Conservation (phyloP, 1,140 invertebrate genomes). For the Adoxophyes honmai region DNA sequence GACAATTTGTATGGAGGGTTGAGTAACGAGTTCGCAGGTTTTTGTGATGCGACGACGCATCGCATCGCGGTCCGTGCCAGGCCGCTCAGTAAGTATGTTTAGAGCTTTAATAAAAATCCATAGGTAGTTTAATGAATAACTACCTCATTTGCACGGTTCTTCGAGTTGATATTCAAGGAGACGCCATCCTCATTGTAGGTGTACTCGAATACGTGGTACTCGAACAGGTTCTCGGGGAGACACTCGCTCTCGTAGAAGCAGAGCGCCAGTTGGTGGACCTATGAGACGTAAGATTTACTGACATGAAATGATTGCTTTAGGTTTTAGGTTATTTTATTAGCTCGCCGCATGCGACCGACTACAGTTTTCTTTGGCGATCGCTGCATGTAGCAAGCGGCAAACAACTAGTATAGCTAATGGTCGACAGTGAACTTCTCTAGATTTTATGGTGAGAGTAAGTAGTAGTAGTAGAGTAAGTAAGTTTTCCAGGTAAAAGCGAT, state of each 20-base stretch:
- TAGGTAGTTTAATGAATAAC: too few relatives aligned
- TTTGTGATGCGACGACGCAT: too few relatives aligned
- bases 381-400: too few relatives aligned
- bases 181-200: slow-evolving; percentile 40
- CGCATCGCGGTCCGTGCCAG: too few relatives aligned
- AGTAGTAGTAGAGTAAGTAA: neutral
- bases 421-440: too few relatives aligned
- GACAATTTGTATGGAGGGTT: too few relatives aligned
- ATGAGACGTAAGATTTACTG: slow-evolving; percentile 10
- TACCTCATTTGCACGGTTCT: slow-evolving; percentile 27
- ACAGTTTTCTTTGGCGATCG: too few relatives aligned
- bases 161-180: slow-evolving; percentile 43
- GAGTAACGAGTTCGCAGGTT: too few relatives aligned
- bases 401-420: too few relatives aligned
- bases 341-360: neutral
- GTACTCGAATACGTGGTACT: slow-evolving; percentile 60
- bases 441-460: neutral
- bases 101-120: too few relatives aligned
- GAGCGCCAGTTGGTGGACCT: slow-evolving; percentile 53
- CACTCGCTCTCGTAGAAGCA: slow-evolving; percentile 57
- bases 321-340: neutral
- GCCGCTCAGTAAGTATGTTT: too few relatives aligned
- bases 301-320: neutral
- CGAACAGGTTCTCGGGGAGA: slow-evolving; percentile 46
- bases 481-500: too few relatives aligned